These are phyloP conservation scores for Hassar affinis DNA, from an alignment of 2,113 vertebrate genomes.

Conservation along the genomic window DNA sequence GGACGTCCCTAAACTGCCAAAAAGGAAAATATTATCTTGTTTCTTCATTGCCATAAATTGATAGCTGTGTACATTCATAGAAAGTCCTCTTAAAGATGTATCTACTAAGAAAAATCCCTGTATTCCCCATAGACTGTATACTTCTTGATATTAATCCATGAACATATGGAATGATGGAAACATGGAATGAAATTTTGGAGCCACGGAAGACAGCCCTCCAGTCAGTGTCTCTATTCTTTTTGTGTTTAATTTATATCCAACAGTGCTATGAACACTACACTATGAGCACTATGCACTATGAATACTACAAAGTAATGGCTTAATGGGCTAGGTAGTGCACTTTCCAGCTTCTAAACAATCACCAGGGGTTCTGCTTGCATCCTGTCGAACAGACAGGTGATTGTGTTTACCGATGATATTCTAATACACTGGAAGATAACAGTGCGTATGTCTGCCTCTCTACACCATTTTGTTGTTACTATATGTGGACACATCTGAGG, in stretches of 20 bases:
- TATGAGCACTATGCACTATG: not conserved
- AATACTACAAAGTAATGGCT: not conserved
- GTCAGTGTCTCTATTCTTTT: too few relatives aligned
- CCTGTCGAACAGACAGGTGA: not conserved
- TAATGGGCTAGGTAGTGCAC: not conserved
- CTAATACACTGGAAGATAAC: not conserved
- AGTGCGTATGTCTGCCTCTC: not conserved
- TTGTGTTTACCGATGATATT: not conserved
- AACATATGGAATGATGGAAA: too few relatives aligned
- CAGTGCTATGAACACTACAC: too few relatives aligned
- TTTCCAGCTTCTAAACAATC: not conserved
- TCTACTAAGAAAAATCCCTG: not conserved
- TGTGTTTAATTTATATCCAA: too few relatives aligned
- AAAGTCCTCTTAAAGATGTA: not conserved
- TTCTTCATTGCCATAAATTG: not conserved
- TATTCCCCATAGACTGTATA: not conserved
- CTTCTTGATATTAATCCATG: not conserved
- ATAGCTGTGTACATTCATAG: not conserved
- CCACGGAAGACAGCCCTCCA: too few relatives aligned
- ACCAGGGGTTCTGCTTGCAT: not conserved
- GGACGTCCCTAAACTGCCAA: not conserved
- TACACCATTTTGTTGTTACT: not conserved
- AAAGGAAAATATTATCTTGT: not conserved
- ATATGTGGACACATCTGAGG: not conserved
- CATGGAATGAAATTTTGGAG: not conserved